A percentile compares a stretch with the other conserved stretches of the same genome.
These are phyloP conservation scores for Micromesistius poutassou DNA, from an alignment of 2,797 vertebrate species.

Conservation along the genomic window DNA sequence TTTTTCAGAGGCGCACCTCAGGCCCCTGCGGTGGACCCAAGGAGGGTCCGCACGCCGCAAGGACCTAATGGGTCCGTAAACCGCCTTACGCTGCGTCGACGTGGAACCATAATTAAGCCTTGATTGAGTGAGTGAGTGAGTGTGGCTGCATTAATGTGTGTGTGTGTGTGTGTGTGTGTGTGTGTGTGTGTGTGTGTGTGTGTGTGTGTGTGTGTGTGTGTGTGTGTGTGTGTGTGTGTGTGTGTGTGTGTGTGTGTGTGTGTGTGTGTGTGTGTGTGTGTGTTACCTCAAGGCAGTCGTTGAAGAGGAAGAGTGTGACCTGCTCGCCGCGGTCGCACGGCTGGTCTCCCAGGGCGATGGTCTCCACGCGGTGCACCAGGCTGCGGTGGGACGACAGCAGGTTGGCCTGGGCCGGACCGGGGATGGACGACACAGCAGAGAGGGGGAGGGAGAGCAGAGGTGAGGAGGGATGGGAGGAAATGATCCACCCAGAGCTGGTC, in stretches of 20 bases:
- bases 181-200: not conserved
- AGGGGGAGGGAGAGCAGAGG: not conserved
- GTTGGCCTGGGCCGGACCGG: conserved; percentile 79
- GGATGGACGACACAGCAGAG: not conserved
- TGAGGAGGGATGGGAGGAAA: too few species aligned
- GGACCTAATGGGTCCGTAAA: too few species aligned
- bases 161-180: conserved; percentile 18
- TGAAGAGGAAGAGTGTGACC: conserved; percentile 97
- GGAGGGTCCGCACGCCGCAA: too few species aligned
- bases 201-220: not conserved
- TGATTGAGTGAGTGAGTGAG: not conserved
- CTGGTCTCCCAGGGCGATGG: conserved; percentile 87
- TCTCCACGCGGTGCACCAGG: conserved; percentile 90
- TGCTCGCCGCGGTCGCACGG: conserved; percentile 94
- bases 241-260: not conserved
- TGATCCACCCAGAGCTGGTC: too few species aligned
- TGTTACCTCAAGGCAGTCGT: conserved; percentile 93
- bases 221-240: not conserved
- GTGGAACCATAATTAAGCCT: too few species aligned
- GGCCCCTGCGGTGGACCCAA: too few species aligned
- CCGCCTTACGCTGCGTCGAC: too few species aligned
- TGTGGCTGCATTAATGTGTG: not conserved
- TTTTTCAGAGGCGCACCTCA: too few species aligned
- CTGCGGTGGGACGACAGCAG: conserved; percentile 94
- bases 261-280: not conserved